Conservation (phyloP, 2,797 vertebrate genomes). For the Simalia tracyae region DNA sequence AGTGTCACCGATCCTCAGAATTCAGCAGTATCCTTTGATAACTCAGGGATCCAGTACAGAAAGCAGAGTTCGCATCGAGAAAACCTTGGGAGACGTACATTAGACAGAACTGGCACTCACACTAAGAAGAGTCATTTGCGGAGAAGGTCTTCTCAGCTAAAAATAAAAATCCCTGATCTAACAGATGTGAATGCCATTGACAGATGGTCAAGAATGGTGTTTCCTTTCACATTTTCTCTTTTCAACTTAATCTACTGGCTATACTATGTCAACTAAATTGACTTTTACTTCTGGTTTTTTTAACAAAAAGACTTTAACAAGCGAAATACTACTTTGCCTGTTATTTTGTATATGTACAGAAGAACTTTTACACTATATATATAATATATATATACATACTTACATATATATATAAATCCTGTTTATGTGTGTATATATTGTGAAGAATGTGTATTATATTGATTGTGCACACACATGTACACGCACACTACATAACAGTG, state of each 20-base stretch:
- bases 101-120: constrained; percentile 81
- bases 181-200: constrained; percentile 98
- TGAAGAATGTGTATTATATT: constrained; percentile 68
- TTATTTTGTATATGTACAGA: constrained; percentile 80
- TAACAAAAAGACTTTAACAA: constrained; percentile 74
- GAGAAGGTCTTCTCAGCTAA: constrained; percentile 93
- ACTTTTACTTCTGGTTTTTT: constrained; percentile 74
- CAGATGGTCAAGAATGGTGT: constrained; percentile 97
- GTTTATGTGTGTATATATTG: constrained; percentile 74
- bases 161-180: constrained; percentile 98
- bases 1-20: constrained; percentile 85
- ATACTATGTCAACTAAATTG: constrained; percentile 94
- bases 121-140: constrained; percentile 86
- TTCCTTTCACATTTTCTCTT: constrained; percentile 93
- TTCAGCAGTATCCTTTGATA: constrained; percentile 90
- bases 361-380: constrained; percentile 75
- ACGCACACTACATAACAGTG: constrained; percentile 69
- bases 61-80: constrained; percentile 82
- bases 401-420: constrained; percentile 65
- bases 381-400: constrained; percentile 49
- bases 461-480: constrained; percentile 55
- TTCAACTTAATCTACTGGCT: constrained; percentile 99
- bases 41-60: constrained; percentile 92
- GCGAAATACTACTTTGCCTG: constrained; percentile 76
- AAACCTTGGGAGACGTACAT: constrained; percentile 78